A percentile compares a stretch with the other conserved stretches of the same genome.
These are phyloP conservation scores for Acanthosepion pharaonis DNA, from an alignment of 2,888 invertebrate species.

Conservation along the genomic window DNA sequence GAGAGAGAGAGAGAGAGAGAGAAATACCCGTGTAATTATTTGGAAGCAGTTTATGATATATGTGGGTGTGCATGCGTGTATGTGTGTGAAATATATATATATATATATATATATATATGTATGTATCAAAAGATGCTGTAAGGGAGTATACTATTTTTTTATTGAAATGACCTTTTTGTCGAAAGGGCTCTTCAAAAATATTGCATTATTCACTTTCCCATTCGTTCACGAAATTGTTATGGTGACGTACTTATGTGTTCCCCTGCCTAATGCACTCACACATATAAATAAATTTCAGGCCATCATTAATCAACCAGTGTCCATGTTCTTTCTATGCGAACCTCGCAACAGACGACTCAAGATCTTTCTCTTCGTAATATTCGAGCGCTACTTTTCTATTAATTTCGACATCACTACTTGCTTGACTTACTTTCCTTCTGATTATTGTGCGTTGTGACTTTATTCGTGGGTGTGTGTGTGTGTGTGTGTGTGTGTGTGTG, in stretches of 20 bases:
- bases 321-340: background rate
- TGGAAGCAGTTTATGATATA: no score
- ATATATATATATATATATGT: no score
- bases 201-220: background rate
- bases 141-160: no score
- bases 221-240: background rate
- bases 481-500: no score
- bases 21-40: no score
- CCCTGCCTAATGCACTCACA: background rate
- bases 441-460: background rate
- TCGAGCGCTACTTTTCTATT: background rate
- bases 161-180: no score
- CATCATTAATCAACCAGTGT: slow-evolving; percentile 33
- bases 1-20: no score
- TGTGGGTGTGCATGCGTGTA: no score
- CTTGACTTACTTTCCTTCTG: background rate
- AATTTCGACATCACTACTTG: background rate
- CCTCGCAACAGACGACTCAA: no score
- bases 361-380: background rate
- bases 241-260: background rate
- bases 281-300: background rate
- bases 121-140: no score
- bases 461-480: background rate
- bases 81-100: no score
- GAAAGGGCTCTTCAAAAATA: no score